phyloP scores from a whole-genome alignment of 1,140 invertebrate species.

The Venturia canescens region DNA sequence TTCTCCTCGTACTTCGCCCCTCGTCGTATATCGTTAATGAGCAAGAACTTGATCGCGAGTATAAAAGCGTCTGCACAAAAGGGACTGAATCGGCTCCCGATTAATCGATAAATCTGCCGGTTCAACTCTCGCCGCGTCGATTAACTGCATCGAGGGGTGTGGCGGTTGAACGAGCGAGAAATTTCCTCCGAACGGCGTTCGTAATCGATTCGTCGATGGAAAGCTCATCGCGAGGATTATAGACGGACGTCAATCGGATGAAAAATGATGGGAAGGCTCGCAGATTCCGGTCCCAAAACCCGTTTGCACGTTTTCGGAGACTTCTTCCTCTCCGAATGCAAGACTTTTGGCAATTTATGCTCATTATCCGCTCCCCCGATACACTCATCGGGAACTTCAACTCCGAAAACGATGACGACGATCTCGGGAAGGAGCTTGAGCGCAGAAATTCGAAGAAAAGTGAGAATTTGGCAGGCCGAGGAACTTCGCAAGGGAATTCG shows the following conservation, averaged over 20 bases:
- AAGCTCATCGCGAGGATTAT: background rate
- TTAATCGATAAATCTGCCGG: slow-evolving; percentile 4
- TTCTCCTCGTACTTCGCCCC: background rate
- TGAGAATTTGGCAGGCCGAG: background rate
- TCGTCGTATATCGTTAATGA: slow-evolving; percentile 11
- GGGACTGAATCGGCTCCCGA: background rate
- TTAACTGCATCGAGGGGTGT: background rate
- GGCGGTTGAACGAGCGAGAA: background rate
- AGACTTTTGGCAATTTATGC: background rate
- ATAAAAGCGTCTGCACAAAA: background rate
- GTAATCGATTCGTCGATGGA: background rate
- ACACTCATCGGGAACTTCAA: background rate
- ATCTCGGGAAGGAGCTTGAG: background rate
- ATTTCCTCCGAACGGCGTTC: background rate
- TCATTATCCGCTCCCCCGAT: background rate
- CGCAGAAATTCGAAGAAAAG: background rate
- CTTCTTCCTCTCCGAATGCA: too few species aligned
- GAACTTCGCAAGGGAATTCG: background rate
- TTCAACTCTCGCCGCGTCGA: background rate
- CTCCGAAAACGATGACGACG: background rate
- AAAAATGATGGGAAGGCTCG: too few species aligned
- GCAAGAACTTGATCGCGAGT: background rate
- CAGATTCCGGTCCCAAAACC: background rate
- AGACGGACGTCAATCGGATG: background rate
- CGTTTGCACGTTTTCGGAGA: too few species aligned